Evolutionary conservation across 2,888 invertebrate genomes (phyloP).

Genomic region (Ryuthela nishihirai): DNA sequence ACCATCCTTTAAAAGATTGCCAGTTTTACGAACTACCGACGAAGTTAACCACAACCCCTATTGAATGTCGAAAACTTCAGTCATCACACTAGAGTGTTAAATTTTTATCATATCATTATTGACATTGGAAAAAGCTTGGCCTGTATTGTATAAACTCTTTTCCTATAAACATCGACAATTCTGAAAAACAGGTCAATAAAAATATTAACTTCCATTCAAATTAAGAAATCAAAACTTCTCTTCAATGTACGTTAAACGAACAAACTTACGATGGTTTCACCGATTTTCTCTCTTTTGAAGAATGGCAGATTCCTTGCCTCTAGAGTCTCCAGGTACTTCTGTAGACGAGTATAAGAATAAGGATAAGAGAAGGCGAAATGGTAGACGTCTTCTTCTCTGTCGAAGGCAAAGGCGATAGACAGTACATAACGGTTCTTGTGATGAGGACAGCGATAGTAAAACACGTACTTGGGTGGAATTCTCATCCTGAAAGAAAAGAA

Average conservation of each 20-base stretch:
- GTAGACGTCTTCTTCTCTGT: constrained; percentile 89
- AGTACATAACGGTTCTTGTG: constrained; percentile 85
- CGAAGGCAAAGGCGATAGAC: constrained; percentile 91
- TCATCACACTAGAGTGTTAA: too few species aligned
- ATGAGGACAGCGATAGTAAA: constrained; percentile 83
- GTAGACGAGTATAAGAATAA: constrained; percentile 88
- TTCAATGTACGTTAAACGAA: background rate
- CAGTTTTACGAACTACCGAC: too few species aligned
- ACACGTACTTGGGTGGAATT: constrained; percentile 74
- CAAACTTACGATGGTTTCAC: constrained; percentile 54
- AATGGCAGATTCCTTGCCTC: constrained; percentile 53
- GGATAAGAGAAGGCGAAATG: constrained; percentile 93
- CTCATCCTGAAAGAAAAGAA: constrained; percentile 61
- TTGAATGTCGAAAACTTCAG: too few species aligned
- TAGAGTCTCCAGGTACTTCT: constrained; percentile 69
- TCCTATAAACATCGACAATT: too few species aligned
- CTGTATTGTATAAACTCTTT: too few species aligned
- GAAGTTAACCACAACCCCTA: too few species aligned
- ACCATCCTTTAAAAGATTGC: too few species aligned
- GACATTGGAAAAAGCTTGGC: too few species aligned
- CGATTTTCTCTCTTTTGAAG: constrained; percentile 68
- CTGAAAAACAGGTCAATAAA: too few species aligned
- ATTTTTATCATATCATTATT: too few species aligned
- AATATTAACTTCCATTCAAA: background rate
- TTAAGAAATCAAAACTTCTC: background rate